Evolutionary conservation across 2,113 vertebrate genomes (phyloP).

Genomic region (Ptychochromis oligacanthus): DNA sequence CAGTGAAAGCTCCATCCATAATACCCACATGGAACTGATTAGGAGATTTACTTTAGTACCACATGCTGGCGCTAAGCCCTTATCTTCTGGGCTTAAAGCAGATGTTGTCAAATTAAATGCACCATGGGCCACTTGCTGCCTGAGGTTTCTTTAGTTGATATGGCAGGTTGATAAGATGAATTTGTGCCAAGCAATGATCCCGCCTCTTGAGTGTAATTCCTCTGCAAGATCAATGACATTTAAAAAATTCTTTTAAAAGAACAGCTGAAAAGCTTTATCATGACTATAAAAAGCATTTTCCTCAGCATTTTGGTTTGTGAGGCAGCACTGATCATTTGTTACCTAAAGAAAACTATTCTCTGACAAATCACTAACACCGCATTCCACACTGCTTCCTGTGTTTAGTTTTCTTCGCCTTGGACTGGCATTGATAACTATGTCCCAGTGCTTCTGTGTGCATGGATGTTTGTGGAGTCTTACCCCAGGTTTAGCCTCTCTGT

Average conservation of each 20-base stretch:
- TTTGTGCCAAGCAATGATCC: not conserved
- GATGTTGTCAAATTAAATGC: constrained; percentile 26
- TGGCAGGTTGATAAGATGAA: not conserved
- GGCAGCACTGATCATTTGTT: not conserved
- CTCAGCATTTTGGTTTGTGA: not conserved
- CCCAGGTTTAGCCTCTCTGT: constrained; percentile 81
- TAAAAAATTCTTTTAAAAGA: not conserved
- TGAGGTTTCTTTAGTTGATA: not conserved
- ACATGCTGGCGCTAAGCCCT: constrained; percentile 33
- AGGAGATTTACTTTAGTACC: constrained; percentile 14
- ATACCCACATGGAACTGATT: constrained; percentile 56
- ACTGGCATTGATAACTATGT: not conserved
- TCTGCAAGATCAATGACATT: not conserved
- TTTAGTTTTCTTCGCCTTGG: constrained; percentile 35
- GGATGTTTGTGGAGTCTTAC: constrained; percentile 54
- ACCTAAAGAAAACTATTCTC: constrained; percentile 24
- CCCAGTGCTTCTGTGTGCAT: not conserved
- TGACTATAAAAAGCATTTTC: not conserved
- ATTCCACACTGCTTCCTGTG: constrained; percentile 51
- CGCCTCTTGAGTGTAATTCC: not conserved
- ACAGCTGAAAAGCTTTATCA: not conserved
- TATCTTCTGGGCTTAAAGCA: constrained; percentile 26
- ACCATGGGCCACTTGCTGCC: not conserved
- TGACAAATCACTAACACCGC: constrained; percentile 14
- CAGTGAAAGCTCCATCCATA: constrained; percentile 20